Conservation (phyloP, 2,888 invertebrate genomes). For the Cyclophora punctaria region DNA sequence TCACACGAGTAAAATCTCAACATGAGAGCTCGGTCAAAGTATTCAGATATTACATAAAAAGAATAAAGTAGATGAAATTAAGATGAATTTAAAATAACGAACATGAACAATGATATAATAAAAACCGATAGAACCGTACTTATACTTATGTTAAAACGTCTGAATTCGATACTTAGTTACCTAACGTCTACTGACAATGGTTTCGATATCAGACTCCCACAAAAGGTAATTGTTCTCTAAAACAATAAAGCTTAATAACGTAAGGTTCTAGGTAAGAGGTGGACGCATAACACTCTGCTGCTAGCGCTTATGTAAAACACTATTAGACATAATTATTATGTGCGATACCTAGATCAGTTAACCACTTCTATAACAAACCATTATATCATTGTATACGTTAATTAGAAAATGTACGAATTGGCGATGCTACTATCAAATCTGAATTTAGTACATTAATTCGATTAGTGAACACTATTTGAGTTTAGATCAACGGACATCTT, state of each 20-base stretch:
- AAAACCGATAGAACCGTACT: slow-evolving; percentile 26
- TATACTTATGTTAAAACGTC: slow-evolving; percentile 40
- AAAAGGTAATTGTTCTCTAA: slow-evolving; percentile 73
- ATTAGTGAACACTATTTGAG: too few species aligned
- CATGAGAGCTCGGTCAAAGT: too few species aligned
- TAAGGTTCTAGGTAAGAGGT: slow-evolving; percentile 63
- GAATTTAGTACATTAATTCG: too few species aligned
- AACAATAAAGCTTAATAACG: slow-evolving; percentile 69
- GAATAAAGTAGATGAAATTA: neutral
- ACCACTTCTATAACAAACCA: too few species aligned
- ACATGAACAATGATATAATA: slow-evolving; percentile 53
- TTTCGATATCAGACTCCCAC: slow-evolving; percentile 57
- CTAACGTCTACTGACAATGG: slow-evolving; percentile 62
- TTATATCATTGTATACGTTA: too few species aligned
- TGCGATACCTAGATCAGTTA: neutral
- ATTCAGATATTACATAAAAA: too few species aligned
- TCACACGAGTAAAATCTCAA: too few species aligned
- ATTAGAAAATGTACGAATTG: too few species aligned
- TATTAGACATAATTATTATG: neutral
- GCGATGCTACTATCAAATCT: too few species aligned
- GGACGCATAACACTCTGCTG: slow-evolving; percentile 38
- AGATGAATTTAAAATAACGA: slow-evolving; percentile 12
- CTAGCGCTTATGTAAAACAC: slow-evolving; percentile 15
- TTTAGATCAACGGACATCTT: too few species aligned
- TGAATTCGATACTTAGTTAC: slow-evolving; percentile 58